Base-by-base conservation (phyloP, 2,113 vertebrate species). In the Hymenochirus boettgeri region DNA sequence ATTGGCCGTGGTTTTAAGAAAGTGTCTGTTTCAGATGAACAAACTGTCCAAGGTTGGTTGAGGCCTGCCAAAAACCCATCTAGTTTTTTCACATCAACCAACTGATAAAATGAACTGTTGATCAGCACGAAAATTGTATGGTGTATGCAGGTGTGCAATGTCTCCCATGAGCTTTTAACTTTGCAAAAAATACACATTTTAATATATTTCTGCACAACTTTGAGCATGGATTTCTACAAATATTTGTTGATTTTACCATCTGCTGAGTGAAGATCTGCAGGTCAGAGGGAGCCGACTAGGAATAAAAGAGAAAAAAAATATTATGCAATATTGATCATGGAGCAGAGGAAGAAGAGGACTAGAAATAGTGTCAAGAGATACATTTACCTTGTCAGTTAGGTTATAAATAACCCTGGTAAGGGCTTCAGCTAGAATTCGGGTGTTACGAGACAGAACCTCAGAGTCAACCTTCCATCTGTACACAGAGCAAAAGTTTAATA, bases 361-460 rank as follows among this genome's bases (percentile, higher is more conserved):
- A 1, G 22, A 13, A 9, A 0, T 0, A 13, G 3, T 35, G 33
- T 13, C 33, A 35, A 35, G 9, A 2, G 21, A 15, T 54, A 11
- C 5, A 47, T 73, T 66, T 74, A 97, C 95, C 91, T 99, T 99
- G 62, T 96, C 94, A 0, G 96, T 99, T 45, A 99, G 85, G 77
- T 99, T 99, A 80, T 99, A 99, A 74, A 99, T 85, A 51, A 98
- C 94, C n/a, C 95, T 86, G 0, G 96, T 95, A 56, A 99, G 78
- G 1, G 93, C 90, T 66, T 99, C 96, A 0, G 94, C 93, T 0
- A 99, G 86, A 72, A 98, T 84, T 69, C 92, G 89, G 0, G 95
- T 93, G 74, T 99, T 99, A n/a, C 94, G 92, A 13, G 81, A 81
- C 25, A 99, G 86, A 11, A 91, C 91, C 46, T 84, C 83, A 3